Evolutionary conservation across 37 sponge, comb jelly and placozoan species (phyloP).

Genomic region (Lycopodina hypogea): DNA sequence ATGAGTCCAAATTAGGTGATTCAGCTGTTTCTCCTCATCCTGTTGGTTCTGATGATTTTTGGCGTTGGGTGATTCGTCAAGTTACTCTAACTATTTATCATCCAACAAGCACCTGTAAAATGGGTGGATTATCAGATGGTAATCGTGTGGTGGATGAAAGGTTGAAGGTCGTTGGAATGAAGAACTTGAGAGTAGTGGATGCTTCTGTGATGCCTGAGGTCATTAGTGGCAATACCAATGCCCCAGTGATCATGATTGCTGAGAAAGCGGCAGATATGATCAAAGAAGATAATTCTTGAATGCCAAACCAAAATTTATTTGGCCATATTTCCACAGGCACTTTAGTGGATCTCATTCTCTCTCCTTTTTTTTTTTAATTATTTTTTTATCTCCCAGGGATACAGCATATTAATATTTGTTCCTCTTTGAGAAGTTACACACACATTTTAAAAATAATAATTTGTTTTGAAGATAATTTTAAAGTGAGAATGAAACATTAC

Average conservation of each 20-base stretch:
- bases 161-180: constrained; percentile 64
- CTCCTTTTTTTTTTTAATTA: too few relatives aligned
- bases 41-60: constrained; percentile 55
- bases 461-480: too few relatives aligned
- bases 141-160: constrained; percentile 67
- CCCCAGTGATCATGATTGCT: constrained; percentile 78
- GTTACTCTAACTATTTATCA: constrained; percentile 55
- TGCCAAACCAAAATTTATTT: not conserved
- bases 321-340: not conserved
- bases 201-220: constrained; percentile 81
- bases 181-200: constrained; percentile 74
- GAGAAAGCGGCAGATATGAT: too few relatives aligned
- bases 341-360: constrained; percentile 52
- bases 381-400: too few relatives aligned
- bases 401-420: too few relatives aligned
- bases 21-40: constrained; percentile 18
- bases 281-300: too few relatives aligned
- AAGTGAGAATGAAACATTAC: too few relatives aligned
- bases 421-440: too few relatives aligned
- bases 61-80: constrained; percentile 58
- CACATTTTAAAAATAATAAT: too few relatives aligned
- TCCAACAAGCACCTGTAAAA: constrained; percentile 76
- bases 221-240: constrained; percentile 67
- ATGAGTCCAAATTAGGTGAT: too few relatives aligned
- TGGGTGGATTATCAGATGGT: constrained; percentile 62